Base-by-base conservation (phyloP, 2,113 vertebrate species). In the Platichthys flesus region DNA sequence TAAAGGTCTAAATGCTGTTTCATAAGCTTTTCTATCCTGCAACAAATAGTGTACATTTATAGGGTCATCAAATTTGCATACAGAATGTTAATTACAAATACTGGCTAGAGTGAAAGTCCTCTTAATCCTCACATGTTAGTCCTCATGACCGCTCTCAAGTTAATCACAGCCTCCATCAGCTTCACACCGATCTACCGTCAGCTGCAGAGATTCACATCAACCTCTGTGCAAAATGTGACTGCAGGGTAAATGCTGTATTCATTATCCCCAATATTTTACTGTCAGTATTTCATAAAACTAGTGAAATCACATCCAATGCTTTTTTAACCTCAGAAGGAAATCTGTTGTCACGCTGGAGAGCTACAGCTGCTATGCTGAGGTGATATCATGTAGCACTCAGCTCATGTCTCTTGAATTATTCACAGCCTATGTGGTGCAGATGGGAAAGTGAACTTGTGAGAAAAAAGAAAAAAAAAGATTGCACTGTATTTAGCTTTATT, bases 331-430 rank as follows among this genome's bases (percentile, higher is more conserved):
- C 31, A 7, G 6, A 31, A 31, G 5, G 57, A 76, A 55, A 67
- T 77, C 42, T 58, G 58, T 55, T 31, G 12, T 52, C 56, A 57
- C 56, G 49, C 3, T 40, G 40, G 28, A n/a, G 63, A 71, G 68
- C 24, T 56, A 0, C 70, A 78, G 81, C 83, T 79, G 83, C 75
- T 56, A 66, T 62, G 58, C 31, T 7, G 16, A 51, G 69, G 84
- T 67, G 78, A 63, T 54, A n/a, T 61, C 74, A 77, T 72, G 71
- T 56, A 35, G 66, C 26, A 24, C 71, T 81, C 67, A 20, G 72
- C 66, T 80, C 51, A 16, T 66, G 68, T 45, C 26, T 35, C 67
- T 60, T 1, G 74, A 83, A 79, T 85, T 81, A 69, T 59, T 85
- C 71, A 57, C 70, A 64, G 54, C 1, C 49, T 58, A 23, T 58